Base-by-base conservation (phyloP, 2,797 vertebrate genomes). In the Dryobates pubescens region DNA sequence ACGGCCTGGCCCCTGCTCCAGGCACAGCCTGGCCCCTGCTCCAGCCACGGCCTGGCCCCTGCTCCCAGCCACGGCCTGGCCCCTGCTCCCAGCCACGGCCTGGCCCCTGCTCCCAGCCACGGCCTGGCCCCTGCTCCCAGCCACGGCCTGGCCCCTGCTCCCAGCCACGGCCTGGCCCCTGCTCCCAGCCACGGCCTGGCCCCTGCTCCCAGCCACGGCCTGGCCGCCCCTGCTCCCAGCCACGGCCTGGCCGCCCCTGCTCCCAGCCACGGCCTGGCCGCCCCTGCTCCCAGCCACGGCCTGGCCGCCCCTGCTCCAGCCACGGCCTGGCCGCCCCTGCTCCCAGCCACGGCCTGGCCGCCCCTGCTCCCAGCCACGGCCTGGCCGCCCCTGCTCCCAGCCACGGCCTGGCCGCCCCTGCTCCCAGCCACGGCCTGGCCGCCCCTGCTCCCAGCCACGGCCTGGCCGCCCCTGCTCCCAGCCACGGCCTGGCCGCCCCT, bases 321-420 rank as follows among this genome's bases (percentile, higher is more conserved):
- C 22, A 41, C 6, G 67, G 36, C 0, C 0, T 14, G 23, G 65
- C 32, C 36, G 68, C 32, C 47, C 34, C 7, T 7, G 32, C 32
- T 34, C 32, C 17, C 17, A 45, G 1, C 4, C 13, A 24, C 0
- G 6, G 41, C 32, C n/a, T n/a, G n/a, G n/a, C n/a, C n/a, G n/a
- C n/a, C n/a, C n/a, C n/a, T n/a, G n/a, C n/a, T n/a, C n/a, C n/a
- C n/a, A n/a, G n/a, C n/a, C n/a, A 34, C 32, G 34, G 32, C 32
- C 32, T 34, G n/a, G n/a, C 32, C 34, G 32, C 32, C n/a, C 34
- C 51, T 62, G 19, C 4, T 57, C n/a, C 62, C 27, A 69, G 68
- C 34, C 22, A 41, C 6, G 63, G 36, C 0, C 0, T 14, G 19
- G 65, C 32, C 36, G 68, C 32, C 47, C n/a, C 7, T n/a, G 32